Evolutionary conservation across 2,888 invertebrate species (phyloP).

Genomic region (Urechis unicinctus): DNA sequence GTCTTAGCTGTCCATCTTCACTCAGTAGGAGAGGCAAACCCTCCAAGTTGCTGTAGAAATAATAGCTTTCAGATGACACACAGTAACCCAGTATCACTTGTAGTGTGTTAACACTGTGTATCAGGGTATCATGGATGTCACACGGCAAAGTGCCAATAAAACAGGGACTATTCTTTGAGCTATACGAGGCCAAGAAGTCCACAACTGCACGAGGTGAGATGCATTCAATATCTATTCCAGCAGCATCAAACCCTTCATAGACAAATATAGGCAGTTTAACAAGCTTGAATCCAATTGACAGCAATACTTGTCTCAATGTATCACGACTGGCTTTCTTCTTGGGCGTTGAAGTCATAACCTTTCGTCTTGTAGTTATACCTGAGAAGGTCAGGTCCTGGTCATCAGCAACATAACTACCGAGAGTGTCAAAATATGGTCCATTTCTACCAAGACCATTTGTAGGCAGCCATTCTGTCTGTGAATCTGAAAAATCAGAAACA

Average conservation of each 20-base stretch:
- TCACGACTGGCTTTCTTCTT: constrained; percentile 14
- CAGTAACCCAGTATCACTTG: constrained; percentile 20
- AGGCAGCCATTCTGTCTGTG: constrained; percentile 13
- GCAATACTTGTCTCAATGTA: constrained; percentile 15
- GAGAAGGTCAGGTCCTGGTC: constrained; percentile 2
- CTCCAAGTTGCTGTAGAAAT: constrained; percentile 17
- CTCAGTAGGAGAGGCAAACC: constrained; percentile 21
- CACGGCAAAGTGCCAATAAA: constrained; percentile 15
- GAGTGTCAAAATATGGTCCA: constrained; percentile 15
- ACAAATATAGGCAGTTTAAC: constrained; percentile 19
- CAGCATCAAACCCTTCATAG: constrained; percentile 16
- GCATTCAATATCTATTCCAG: constrained; percentile 19
- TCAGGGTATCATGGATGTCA: constrained; percentile 15
- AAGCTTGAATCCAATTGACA: constrained; percentile 22
- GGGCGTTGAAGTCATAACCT: constrained; percentile 5
- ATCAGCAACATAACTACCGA: constrained; percentile 4
- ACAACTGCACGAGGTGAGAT: constrained; percentile 19
- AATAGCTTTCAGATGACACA: constrained; percentile 14
- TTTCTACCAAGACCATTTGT: constrained; percentile 5
- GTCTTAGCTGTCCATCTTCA: constrained; percentile 21
- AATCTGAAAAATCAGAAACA: not conserved
- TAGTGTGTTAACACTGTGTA: constrained; percentile 16
- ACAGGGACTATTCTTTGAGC: constrained; percentile 7
- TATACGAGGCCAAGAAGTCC: constrained; percentile 18
- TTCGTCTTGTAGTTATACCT: constrained; percentile 4